Evolutionary conservation across 2,797 vertebrate genomes (phyloP).

Genomic region (Poliocrania exsul): DNA sequence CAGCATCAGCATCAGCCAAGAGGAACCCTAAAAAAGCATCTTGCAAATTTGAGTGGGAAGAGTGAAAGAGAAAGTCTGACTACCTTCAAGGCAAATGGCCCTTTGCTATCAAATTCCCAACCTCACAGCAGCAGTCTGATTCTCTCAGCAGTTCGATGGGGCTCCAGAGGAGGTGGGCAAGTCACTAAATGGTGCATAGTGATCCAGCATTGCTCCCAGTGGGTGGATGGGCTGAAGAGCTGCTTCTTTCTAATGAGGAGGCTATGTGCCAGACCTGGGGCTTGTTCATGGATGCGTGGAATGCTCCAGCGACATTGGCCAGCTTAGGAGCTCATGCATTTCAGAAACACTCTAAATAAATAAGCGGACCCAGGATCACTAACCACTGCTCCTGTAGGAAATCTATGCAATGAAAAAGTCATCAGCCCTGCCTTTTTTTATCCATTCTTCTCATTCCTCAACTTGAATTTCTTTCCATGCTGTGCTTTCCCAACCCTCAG

Average conservation of each 20-base stretch:
- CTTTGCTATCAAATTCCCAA: not conserved
- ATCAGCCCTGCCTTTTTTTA: constrained; percentile 45
- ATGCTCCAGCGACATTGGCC: fast-evolving
- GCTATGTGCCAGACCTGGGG: not conserved
- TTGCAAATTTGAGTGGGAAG: not conserved
- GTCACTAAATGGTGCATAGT: not conserved
- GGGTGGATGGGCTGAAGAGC: not conserved
- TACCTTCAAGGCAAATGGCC: not conserved
- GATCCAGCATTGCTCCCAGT: fast-evolving
- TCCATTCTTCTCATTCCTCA: constrained; percentile 46
- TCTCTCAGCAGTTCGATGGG: not conserved
- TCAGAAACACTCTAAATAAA: constrained; percentile 37
- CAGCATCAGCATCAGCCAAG: not conserved
- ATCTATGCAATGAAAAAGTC: constrained; percentile 58
- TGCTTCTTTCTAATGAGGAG: fast-evolving
- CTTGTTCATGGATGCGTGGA: fast-evolving
- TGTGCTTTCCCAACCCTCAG: not conserved
- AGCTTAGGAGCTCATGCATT: not conserved
- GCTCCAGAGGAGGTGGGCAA: not conserved
- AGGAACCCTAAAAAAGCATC: not conserved
- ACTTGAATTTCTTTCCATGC: not conserved
- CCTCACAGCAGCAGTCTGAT: not conserved
- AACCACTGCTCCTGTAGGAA: constrained; percentile 50
- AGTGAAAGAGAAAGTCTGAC: not conserved
- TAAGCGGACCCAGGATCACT: not conserved